Conservation (phyloP, 2,888 invertebrate genomes). For the Azorinus chamasolen region DNA sequence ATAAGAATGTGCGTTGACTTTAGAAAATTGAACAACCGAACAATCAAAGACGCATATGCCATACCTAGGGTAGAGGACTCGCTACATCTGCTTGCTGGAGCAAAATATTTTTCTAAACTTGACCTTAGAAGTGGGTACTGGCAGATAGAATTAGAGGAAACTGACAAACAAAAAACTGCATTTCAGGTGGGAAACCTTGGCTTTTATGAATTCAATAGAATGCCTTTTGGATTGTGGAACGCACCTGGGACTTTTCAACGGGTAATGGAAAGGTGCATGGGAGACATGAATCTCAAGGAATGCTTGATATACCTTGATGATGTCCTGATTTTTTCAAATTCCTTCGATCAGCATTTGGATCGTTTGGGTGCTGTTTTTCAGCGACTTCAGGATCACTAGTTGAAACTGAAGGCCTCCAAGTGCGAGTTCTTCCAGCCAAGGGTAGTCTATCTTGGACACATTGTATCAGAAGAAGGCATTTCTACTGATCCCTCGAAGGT, state of each 20-base stretch:
- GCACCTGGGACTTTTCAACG: slow-evolving; percentile 31
- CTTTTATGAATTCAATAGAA: slow-evolving; percentile 23
- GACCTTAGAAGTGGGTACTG: slow-evolving; percentile 20
- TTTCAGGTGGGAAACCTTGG: slow-evolving; percentile 14
- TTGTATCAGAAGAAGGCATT: slow-evolving; percentile 23
- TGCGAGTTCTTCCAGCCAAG: slow-evolving; percentile 33
- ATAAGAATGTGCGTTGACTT: slow-evolving; percentile 29
- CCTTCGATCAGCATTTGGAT: slow-evolving; percentile 11
- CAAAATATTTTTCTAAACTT: slow-evolving; percentile 25
- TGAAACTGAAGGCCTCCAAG: slow-evolving; percentile 30
- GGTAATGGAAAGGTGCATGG: slow-evolving; percentile 35
- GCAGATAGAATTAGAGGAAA: slow-evolving; percentile 24
- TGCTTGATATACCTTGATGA: slow-evolving; percentile 40
- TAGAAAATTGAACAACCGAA: slow-evolving; percentile 24
- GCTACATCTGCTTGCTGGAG: slow-evolving; percentile 15
- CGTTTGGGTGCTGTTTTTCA: slow-evolving; percentile 16
- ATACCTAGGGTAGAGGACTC: slow-evolving; percentile 27
- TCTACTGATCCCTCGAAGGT: slow-evolving; percentile 21
- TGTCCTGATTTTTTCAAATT: slow-evolving; percentile 17
- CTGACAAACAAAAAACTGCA: slow-evolving; percentile 30
- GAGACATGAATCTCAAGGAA: slow-evolving; percentile 28
- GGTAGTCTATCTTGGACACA: slow-evolving; percentile 22
- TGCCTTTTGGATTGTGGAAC: slow-evolving; percentile 16
- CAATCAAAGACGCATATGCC: slow-evolving; percentile 25
- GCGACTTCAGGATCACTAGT: slow-evolving; percentile 7